phyloP scores from a whole-genome alignment of 2,113 vertebrate species.

The Ornithorhynchus anatinus region DNA sequence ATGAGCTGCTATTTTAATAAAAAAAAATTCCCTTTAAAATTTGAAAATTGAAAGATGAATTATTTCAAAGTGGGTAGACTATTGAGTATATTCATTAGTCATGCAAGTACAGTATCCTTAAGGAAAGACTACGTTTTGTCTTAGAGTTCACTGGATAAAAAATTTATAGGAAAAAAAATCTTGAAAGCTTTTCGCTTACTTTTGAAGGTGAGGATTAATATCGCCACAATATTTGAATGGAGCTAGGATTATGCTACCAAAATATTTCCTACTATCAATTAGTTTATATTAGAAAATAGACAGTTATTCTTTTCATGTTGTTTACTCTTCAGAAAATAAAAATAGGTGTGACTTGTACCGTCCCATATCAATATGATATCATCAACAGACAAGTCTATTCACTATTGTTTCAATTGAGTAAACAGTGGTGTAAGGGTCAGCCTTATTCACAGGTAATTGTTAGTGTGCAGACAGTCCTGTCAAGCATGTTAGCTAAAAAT shows the following conservation, averaged over 20 bases:
- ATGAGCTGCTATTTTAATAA: background rate
- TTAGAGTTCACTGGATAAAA: conserved; percentile 9
- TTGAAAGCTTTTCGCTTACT: background rate
- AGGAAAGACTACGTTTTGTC: background rate
- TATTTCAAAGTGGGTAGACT: fast-evolving
- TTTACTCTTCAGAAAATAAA: conserved; percentile 64
- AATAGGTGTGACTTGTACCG: conserved; percentile 65
- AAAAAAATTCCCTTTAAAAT: background rate
- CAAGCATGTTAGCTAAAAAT: conserved; percentile 83
- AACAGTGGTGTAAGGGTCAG: conserved; percentile 84
- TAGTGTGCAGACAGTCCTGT: conserved; percentile 78
- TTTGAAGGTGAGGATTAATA: background rate
- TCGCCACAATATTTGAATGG: background rate
- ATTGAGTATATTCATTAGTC: too few relatives aligned
- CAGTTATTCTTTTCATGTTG: conserved; percentile 42
- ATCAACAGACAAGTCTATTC: conserved; percentile 77
- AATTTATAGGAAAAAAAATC: background rate
- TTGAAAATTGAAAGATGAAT: background rate
- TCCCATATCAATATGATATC: conserved; percentile 75
- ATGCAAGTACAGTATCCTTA: too few relatives aligned
- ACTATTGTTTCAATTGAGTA: conserved; percentile 81
- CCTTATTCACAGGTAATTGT: conserved; percentile 86
- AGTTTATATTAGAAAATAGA: background rate
- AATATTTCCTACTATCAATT: conserved; percentile 25
- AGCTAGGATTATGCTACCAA: background rate